Conservation (phyloP, 2,113 vertebrate genomes). For the Aix galericulata region DNA sequence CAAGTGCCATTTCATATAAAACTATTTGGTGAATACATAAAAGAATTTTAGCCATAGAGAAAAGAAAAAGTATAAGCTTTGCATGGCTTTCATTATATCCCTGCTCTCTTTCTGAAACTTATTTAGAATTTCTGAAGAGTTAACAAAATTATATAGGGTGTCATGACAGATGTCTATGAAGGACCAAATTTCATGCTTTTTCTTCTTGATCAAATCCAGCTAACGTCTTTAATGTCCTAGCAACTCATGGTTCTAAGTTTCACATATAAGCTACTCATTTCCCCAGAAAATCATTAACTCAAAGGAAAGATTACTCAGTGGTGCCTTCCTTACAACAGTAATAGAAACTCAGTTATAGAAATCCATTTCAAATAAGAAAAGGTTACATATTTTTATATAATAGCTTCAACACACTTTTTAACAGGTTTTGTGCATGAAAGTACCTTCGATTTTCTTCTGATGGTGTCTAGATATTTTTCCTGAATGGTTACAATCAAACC, state of each 20-base stretch:
- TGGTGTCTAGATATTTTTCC: neutral
- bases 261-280: neutral
- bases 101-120: neutral
- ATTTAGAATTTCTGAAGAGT: neutral
- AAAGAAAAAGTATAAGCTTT: neutral
- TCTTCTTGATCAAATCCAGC: neutral
- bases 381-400: neutral
- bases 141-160: neutral
- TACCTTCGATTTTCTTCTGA: neutral
- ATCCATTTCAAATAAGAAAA: neutral
- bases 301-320: neutral
- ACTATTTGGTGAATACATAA: neutral
- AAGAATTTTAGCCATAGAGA: neutral
- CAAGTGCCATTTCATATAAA: neutral
- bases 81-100: neutral
- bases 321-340: neutral
- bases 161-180: neutral
- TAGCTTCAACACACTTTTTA: neutral
- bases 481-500: neutral
- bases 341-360: neutral
- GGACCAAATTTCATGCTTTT: neutral
- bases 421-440: neutral
- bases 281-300: neutral
- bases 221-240: neutral
- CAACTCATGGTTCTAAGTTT: neutral